Evolutionary conservation across 1,140 invertebrate genomes (phyloP).

Genomic region (Drosophila equinoxialis): DNA sequence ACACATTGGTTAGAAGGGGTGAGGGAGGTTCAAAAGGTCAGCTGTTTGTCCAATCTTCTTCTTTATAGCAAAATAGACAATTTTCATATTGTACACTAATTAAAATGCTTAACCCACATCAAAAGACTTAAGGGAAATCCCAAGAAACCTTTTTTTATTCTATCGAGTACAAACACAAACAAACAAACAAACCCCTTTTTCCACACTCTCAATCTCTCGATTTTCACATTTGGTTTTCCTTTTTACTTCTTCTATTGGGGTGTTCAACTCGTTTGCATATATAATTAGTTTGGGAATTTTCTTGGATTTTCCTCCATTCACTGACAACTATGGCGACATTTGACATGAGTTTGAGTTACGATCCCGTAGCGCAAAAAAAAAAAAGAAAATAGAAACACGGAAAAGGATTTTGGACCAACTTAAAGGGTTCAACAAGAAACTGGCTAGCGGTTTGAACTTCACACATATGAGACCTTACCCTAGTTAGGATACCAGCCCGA

Average conservation of each 20-base stretch:
- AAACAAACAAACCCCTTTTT: constrained; percentile 53
- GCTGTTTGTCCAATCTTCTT: constrained; percentile 33
- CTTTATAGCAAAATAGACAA: constrained; percentile 22
- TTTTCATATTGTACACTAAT: constrained; percentile 72
- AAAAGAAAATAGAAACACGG: background rate
- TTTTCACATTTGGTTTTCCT: background rate
- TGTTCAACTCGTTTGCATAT: constrained; percentile 72
- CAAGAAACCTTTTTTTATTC: constrained; percentile 24
- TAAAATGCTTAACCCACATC: constrained; percentile 81
- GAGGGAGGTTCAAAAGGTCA: constrained; percentile 38
- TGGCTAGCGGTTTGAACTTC: constrained; percentile 71
- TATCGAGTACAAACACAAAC: constrained; percentile 56
- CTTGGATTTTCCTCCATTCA: constrained; percentile 6
- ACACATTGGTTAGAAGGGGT: background rate
- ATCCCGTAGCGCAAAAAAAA: constrained; percentile 47
- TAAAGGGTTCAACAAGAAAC: constrained; percentile 20
- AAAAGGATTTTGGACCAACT: constrained; percentile 4
- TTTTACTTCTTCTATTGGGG: background rate
- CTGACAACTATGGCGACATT: constrained; percentile 78
- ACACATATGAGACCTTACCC: constrained; percentile 64
- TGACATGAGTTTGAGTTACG: constrained; percentile 78
- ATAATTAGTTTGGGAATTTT: constrained; percentile 75
- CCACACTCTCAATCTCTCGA: constrained; percentile 45
- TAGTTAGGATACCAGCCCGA: background rate
- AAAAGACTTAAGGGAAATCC: constrained; percentile 58